Base-by-base conservation (phyloP, 2,888 invertebrate species). In the Lampropteryx suffumata region DNA sequence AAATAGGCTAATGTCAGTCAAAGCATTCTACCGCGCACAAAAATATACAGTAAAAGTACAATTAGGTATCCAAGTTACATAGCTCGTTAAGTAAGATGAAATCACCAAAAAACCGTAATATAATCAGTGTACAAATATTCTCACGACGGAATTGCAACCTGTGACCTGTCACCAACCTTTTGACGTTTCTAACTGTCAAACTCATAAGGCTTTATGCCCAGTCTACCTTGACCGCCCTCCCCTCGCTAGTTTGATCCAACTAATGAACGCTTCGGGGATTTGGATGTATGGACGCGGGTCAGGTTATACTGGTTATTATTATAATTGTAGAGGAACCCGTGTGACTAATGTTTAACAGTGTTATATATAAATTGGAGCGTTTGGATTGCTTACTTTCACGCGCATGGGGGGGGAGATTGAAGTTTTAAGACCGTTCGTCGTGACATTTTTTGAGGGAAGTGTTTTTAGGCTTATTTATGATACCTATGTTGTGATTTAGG, bases 141-240 rank as follows among this genome's bases (percentile, higher is more conserved):
- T 77, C 88, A 88, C 86, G 82, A 65, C 68, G 68, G 76, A 61
- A 77, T 78, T 73, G 71, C 76, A 73, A 85, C 82, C 84, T 82
- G 65, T 73, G 82, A 84, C 84, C 77, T 73, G 71, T 73, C 70
- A n/a, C n/a, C n/a, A 73, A 62, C 69, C 67, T 78, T 80, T 79
- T 79, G 78, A 73, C 73, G 64, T 73, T 70, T 74, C 69, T 84
- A 85, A 87, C 84, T 84, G 84, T 85, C 83, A 74, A 64, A 74
- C 76, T 73, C 72, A 76, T 79, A 76, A 76, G 68, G 70, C 29
- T 29, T 14, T 10, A 10, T 2, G 47, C 33, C 83, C 80, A 77
- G 5, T 52, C 1, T 65, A 67, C 46, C 37, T 52, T 65, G 79
- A 69, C 1, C 79, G 62, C 11, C 34, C 21, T 0, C 9, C 17